Evolutionary conservation across 2,113 vertebrate species (phyloP).

Genomic region (Oreochromis aureus): DNA sequence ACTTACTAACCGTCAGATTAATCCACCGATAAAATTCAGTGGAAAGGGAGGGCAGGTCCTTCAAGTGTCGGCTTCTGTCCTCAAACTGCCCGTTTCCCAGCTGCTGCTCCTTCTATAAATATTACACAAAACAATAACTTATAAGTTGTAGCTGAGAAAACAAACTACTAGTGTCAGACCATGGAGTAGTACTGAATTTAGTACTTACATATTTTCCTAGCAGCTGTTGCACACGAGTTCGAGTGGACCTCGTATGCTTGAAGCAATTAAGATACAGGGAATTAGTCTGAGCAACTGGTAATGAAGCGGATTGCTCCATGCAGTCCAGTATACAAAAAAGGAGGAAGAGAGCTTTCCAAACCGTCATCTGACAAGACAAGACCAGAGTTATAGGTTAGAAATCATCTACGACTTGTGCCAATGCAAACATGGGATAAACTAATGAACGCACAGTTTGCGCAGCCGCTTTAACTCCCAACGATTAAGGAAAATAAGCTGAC

Average conservation of each 20-base stretch:
- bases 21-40: conserved; percentile 64
- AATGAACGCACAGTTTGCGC: neutral
- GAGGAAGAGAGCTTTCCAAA: conserved; percentile 26
- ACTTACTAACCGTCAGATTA: conserved; percentile 59
- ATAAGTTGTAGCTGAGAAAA: neutral
- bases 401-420: neutral
- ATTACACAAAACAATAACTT: neutral
- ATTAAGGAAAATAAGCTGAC: neutral
- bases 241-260: conserved; percentile 40
- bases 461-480: neutral
- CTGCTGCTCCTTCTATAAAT: conserved; percentile 58
- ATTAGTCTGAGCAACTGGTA: neutral
- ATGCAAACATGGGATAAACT: neutral
- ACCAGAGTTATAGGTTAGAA: neutral
- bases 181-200: neutral
- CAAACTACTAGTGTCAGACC: neutral
- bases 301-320: neutral
- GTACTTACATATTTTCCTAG: conserved; percentile 57
- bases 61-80: conserved; percentile 41
- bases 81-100: conserved; percentile 56
- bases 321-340: conserved; percentile 11
- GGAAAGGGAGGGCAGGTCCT: conserved; percentile 55
- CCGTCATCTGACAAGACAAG: conserved; percentile 57
- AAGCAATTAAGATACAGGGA: conserved; percentile 50
- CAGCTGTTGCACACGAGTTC: conserved; percentile 53